Evolutionary conservation across 2,113 vertebrate species (phyloP), one percentile per base, ranked within the genome.

Genomic region (Arizona elegans): DNA sequence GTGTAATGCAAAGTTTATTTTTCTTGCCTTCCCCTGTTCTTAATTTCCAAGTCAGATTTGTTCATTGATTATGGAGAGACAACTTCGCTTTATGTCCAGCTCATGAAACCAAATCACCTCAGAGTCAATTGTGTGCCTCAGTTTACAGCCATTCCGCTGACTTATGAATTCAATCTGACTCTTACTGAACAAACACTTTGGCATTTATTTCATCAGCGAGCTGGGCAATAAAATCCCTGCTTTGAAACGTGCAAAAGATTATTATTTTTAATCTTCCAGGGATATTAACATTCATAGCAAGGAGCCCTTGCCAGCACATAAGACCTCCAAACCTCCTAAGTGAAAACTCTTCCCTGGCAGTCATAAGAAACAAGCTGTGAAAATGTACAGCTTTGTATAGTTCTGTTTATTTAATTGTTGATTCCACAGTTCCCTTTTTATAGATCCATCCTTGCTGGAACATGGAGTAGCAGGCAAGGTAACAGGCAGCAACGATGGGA

Each of bases 261-360:
- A 94, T 95, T 94, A 43, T 81, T 94, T 93, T 96, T 95, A 94
- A 95, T 95, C 89, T 95, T 96, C 91, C 0, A 0, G 43, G 56
- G 21, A 29, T 62, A 94, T 94, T 96, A 94, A 94, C 93, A 97
- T 95, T 93, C 93, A 95, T 94, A 94, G 75, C 93, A 94, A 97
- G 95, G 87, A 95, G 11, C 38, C 94, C 93, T 93, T 93, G 91
- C 90, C 90, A 90, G 94, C 93, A 92, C 93, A 47, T 89, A 91
- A 87, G 65, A 89, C 85, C 93, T 94, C 15, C 95, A 58, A 93
- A 90, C 5, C 50, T 92, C 86, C 13, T 86, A 85, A 93, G 95
- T 38, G 38, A 91, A 94, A 94, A 93, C 93, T 95, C 92, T 90
- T 47, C 93, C 92, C 90, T 91, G 62, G 70, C 62, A 56, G 2